Base-by-base conservation (phyloP, 2,797 vertebrate species). In the Crocidura indochinensis region DNA sequence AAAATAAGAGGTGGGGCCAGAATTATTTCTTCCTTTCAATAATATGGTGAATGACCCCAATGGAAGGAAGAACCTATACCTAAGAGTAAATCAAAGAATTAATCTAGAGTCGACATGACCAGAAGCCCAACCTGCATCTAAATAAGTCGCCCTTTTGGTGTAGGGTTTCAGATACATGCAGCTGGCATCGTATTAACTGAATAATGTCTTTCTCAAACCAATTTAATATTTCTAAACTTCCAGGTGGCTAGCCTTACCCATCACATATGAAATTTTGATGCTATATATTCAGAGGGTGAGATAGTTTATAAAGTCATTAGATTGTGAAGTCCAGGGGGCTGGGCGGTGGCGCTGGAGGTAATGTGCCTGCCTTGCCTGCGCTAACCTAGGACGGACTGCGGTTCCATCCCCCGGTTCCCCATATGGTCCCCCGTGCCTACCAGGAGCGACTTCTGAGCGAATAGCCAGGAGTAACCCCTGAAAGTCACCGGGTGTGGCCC, bases 271-370 rank as follows among this genome's bases (percentile, higher is more conserved):
- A 68, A 80, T 90, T 85, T 88, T 47, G 11, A 71, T 67, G 78
- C 8, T 78, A 27, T 95, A 14, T 87, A 17, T 88, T 89, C 19
- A 75, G 10, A 2, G 22, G 92, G 17, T 86, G 22, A 86, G 24
- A 80, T 80, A 29, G 87, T 93, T 92, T 47, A 87, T 91, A 85
- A 2, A 71, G 29, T 2, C 12, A 49, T 92, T 92, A 75, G 62
- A 69, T 93, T 81, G 64, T 73, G n/a, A 46, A 11, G 19, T 71
- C 53, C 2, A 46, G n/a, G n/a, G n/a, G n/a, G n/a, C n/a, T n/a
- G n/a, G n/a, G n/a, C n/a, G n/a, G n/a, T n/a, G n/a, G n/a, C n/a
- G n/a, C n/a, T n/a, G n/a, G n/a, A n/a, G n/a, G n/a, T n/a, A n/a
- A n/a, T n/a, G n/a, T n/a, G n/a, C n/a, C n/a, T n/a, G n/a, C n/a